Evolutionary conservation across 1,140 invertebrate species (phyloP).

Genomic region (Orius insidiosus): DNA sequence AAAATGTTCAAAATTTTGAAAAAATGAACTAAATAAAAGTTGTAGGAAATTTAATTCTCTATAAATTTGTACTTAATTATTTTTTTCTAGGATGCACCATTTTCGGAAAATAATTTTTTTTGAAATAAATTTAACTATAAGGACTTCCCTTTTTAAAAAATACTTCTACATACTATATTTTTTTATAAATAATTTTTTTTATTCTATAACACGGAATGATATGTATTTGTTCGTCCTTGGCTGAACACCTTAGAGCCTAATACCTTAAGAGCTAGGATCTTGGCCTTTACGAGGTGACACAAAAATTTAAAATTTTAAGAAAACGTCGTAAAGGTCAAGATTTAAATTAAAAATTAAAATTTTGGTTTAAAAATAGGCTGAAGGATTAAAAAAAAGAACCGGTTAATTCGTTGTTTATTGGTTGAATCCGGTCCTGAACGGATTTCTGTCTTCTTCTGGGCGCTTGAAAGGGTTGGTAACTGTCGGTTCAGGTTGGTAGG

Average conservation of each 20-base stretch:
- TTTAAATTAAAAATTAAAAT: not conserved
- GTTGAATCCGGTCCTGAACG: conserved; percentile 25
- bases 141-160: not conserved
- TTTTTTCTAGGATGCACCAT: too few relatives aligned
- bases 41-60: too few relatives aligned
- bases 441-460: conserved; percentile 26
- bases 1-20: too few relatives aligned
- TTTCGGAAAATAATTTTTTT: too few relatives aligned
- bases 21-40: too few relatives aligned
- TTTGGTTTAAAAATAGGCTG: not conserved
- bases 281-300: not conserved
- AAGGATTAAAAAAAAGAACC: too few relatives aligned
- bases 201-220: conserved; percentile 14
- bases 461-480: conserved; percentile 38
- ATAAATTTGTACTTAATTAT: too few relatives aligned
- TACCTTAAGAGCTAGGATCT: not conserved
- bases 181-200: conserved; percentile 1
- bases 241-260: conserved; percentile 14
- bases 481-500: conserved; percentile 16
- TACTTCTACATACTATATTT: conserved; percentile 1
- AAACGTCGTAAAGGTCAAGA: too few relatives aligned
- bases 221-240: conserved; percentile 19
- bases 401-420: conserved; percentile 17
- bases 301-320: too few relatives aligned
- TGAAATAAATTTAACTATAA: too few relatives aligned